Evolutionary conservation across 2,113 vertebrate species (phyloP).

Genomic region (Himantopus leucocephalus): DNA sequence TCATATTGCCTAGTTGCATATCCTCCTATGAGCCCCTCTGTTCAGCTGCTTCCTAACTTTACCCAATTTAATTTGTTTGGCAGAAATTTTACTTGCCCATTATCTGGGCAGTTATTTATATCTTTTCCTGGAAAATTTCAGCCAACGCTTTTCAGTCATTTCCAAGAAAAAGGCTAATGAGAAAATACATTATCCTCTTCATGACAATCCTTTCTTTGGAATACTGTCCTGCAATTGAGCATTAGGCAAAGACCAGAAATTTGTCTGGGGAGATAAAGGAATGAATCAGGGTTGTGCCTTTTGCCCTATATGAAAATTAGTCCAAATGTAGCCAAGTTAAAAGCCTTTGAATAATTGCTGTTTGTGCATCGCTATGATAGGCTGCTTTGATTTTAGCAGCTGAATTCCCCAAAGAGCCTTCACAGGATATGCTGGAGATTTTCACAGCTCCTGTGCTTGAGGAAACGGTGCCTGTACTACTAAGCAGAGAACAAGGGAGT

Average conservation of each 20-base stretch:
- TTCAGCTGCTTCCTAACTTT: background rate
- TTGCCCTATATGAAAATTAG: background rate
- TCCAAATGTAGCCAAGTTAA: background rate
- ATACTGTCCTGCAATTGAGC: background rate
- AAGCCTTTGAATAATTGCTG: slow-evolving; percentile 28
- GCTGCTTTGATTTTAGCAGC: slow-evolving; percentile 29
- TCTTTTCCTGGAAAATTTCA: background rate
- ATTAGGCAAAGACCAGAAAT: background rate
- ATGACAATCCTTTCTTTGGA: background rate
- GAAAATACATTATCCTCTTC: background rate
- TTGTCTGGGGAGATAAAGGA: background rate
- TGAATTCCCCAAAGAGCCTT: slow-evolving; percentile 3
- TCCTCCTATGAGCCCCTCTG: background rate
- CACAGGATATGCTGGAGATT: background rate
- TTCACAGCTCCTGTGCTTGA: background rate
- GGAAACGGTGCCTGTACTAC: background rate
- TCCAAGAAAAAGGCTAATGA: slow-evolving; percentile 9
- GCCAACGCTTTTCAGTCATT: background rate
- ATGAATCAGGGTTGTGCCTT: background rate
- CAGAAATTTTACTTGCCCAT: slow-evolving; percentile 16
- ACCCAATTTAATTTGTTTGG: background rate
- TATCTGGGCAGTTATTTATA: slow-evolving; percentile 25
- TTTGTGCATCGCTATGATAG: background rate
- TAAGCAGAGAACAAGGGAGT: background rate
- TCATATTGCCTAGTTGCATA: background rate